Conservation (phyloP, 2,113 vertebrate genomes). For the Pantherophis guttatus region DNA sequence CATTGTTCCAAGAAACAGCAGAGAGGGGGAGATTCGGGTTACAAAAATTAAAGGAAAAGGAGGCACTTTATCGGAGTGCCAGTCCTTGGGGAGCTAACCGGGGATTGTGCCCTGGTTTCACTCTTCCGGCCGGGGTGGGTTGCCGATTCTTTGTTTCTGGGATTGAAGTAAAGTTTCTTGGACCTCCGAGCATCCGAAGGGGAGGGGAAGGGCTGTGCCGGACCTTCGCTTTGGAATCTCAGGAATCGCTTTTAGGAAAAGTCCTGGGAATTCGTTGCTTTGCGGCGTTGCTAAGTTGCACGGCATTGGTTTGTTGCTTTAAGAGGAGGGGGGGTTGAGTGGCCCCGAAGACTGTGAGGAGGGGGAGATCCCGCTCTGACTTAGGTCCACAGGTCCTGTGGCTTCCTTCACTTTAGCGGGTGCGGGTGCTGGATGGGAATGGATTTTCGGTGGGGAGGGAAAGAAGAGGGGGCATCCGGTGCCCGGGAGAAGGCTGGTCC, state of each 20-base stretch:
- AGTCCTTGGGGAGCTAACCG: not conserved
- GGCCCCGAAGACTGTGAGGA: not conserved
- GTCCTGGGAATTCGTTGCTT: not conserved
- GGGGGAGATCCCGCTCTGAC: not conserved
- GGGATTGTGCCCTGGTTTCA: not conserved
- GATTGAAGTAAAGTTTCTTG: not conserved
- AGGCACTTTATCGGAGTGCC: not conserved
- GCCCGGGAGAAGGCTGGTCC: not conserved
- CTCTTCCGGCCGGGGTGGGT: not conserved
- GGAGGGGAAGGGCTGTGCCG: not conserved
- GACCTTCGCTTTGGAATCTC: not conserved
- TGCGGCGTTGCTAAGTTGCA: not conserved
- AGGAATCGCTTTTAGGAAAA: not conserved
- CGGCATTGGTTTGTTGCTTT: not conserved
- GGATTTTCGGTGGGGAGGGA: not conserved
- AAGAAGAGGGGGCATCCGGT: not conserved
- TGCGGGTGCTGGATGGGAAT: not conserved
- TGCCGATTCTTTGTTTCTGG: not conserved
- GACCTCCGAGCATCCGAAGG: not conserved
- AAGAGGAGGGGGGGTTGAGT: not conserved
- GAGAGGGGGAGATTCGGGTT: not conserved
- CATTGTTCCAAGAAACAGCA: not conserved
- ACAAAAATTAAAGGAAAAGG: not conserved
- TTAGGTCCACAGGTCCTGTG: not conserved
- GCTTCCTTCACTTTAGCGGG: not conserved